Conservation (phyloP, 1,140 invertebrate species). For the Battus philenor region DNA sequence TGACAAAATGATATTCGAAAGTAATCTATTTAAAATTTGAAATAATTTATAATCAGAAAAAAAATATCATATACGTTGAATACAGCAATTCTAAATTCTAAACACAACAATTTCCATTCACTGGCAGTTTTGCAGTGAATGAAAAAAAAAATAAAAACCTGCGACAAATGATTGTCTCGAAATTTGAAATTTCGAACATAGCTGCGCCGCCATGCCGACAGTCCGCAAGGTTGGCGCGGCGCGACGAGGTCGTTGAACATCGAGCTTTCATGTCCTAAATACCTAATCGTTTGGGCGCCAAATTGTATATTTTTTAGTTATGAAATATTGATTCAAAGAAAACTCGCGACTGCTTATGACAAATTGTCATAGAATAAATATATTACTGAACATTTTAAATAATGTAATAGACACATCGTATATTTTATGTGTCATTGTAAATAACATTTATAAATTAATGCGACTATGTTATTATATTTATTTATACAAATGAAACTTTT, state of each 20-base stretch:
- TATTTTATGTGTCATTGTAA: no score
- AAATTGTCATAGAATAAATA: conserved; percentile 5
- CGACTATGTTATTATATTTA: no score
- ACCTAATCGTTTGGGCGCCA: conserved; percentile 36
- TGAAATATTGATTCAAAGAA: conserved; percentile 6
- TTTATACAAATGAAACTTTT: no score
- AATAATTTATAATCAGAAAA: no score
- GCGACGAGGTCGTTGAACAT: conserved; percentile 56
- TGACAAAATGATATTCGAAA: no score
- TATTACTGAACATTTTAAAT: neutral
- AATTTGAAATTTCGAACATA: conserved; percentile 42
- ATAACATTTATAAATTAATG: no score
- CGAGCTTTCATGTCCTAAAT: conserved; percentile 51
- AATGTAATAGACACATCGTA: no score
- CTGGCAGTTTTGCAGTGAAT: conserved; percentile 1
- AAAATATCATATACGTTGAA: no score
- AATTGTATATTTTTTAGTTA: conserved; percentile 21
- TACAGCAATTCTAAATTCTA: conserved; percentile 1
- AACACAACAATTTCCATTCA: conserved; percentile 13
- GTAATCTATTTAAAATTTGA: no score
- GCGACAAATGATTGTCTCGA: conserved; percentile 28
- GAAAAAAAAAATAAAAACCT: conserved; percentile 18
- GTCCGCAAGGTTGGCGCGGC: conserved; percentile 51
- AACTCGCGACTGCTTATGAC: neutral
- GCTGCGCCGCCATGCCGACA: conserved; percentile 25